These are phyloP conservation scores for Peromyscus eremicus DNA, from an alignment of 2,797 vertebrate genomes.

Conservation along the genomic window DNA sequence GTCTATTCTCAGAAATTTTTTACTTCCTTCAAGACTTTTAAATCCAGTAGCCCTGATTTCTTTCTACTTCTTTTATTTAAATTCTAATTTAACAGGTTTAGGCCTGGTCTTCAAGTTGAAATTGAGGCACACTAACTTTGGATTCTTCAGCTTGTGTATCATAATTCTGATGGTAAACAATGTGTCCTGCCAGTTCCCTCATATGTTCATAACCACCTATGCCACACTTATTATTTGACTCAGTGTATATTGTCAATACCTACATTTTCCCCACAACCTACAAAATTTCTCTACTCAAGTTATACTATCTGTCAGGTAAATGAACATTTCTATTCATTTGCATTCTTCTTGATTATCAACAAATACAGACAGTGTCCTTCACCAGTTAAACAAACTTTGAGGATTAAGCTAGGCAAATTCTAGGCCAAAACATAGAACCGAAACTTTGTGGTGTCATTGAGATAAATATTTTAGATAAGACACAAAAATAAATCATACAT, in stretches of 20 bases:
- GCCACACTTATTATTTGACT: not conserved
- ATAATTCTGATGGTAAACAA: not conserved
- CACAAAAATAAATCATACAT: not conserved
- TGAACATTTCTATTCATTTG: not conserved
- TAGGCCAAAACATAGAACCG: not conserved
- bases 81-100: not conserved
- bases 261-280: not conserved
- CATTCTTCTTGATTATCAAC: not conserved
- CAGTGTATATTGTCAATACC: not conserved
- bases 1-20: not conserved
- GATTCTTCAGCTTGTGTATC: not conserved
- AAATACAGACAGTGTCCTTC: not conserved
- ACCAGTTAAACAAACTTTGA: not conserved
- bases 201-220: not conserved
- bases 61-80: not conserved
- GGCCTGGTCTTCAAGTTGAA: not conserved
- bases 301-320: not conserved
- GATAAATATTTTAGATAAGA: not conserved
- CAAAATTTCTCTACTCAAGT: not conserved
- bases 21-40: not conserved
- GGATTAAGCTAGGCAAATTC: not conserved
- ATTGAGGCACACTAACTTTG: not conserved
- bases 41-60: not conserved
- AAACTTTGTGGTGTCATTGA: not conserved
- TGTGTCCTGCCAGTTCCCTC: not conserved